Percentiles rank a stretch among this genome's conserved stretches.
Conservation (phyloP, 2,113 vertebrate species). For the Perca schrenkii region DNA sequence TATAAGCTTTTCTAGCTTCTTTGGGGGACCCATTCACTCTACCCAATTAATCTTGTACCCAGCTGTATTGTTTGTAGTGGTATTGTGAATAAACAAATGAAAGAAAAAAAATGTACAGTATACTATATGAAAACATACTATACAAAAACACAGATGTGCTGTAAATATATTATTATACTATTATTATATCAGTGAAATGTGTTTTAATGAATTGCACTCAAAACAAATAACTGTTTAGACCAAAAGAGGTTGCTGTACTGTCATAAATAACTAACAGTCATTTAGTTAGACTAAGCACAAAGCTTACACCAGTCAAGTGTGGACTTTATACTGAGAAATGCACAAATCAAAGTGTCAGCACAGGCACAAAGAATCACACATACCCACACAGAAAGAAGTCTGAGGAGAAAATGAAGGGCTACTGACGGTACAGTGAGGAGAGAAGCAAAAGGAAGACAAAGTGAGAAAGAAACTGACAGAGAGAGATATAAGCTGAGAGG, state of each 20-base stretch:
- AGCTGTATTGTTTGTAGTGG: too few relatives aligned
- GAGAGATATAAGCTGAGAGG: conserved; percentile 47
- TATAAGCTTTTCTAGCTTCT: too few relatives aligned
- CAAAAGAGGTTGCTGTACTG: not conserved
- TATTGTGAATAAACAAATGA: too few relatives aligned
- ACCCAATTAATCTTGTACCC: too few relatives aligned
- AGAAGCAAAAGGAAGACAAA: conserved; percentile 42
- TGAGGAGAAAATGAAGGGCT: conserved; percentile 33
- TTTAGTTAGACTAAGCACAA: not conserved
- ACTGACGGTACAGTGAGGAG: conserved; percentile 15
- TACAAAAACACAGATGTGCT: not conserved
- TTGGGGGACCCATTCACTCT: too few relatives aligned
- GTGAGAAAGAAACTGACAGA: conserved; percentile 31
- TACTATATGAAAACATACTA: not conserved
- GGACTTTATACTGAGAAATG: not conserved
- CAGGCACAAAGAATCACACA: not conserved
- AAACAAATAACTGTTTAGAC: not conserved
- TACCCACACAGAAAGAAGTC: not conserved
- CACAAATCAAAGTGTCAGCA: not conserved
- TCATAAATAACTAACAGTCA: not conserved
- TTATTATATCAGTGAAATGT: not conserved
- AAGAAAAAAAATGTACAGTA: not conserved
- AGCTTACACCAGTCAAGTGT: not conserved
- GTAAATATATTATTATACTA: not conserved
- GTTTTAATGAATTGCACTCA: not conserved